These are phyloP conservation scores for Pterocles orientalis DNA, from an alignment of 2,113 vertebrate genomes.

Conservation along the genomic window DNA sequence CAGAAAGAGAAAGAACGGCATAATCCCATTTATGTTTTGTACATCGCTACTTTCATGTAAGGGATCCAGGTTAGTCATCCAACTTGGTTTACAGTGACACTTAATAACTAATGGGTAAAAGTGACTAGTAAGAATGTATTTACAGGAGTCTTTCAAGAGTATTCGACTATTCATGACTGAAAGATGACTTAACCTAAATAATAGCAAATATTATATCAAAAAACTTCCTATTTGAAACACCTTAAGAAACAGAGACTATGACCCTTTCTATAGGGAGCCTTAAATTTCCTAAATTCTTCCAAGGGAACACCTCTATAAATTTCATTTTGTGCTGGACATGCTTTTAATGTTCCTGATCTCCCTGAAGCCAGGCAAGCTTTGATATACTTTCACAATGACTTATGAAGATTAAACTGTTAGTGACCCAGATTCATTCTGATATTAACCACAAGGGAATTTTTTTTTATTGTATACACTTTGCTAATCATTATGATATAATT, in stretches of 20 bases:
- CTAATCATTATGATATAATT: not conserved
- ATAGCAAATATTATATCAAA: not conserved
- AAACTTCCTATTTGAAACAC: not conserved
- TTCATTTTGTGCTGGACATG: not conserved
- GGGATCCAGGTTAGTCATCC: not conserved
- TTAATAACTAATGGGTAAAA: not conserved
- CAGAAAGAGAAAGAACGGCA: not conserved
- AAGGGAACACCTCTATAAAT: not conserved
- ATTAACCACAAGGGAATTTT: not conserved
- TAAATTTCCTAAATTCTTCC: not conserved
- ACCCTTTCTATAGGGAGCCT: not conserved
- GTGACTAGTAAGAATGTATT: not conserved
- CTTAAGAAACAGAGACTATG: not conserved
- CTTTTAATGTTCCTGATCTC: not conserved
- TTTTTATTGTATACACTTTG: constrained; percentile 1
- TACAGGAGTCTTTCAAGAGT: not conserved
- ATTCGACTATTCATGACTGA: not conserved
- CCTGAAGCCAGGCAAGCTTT: not conserved
- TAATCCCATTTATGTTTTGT: not conserved
- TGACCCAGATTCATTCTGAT: not conserved
- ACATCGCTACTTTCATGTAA: not conserved
- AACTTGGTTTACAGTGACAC: not conserved
- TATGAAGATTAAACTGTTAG: not conserved
- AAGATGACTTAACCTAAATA: not conserved
- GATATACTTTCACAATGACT: not conserved